Percentiles rank a stretch among this genome's conserved stretches.
Evolutionary conservation across 2,888 invertebrate species (phyloP).

Genomic region (Pasiphila rectangulata): DNA sequence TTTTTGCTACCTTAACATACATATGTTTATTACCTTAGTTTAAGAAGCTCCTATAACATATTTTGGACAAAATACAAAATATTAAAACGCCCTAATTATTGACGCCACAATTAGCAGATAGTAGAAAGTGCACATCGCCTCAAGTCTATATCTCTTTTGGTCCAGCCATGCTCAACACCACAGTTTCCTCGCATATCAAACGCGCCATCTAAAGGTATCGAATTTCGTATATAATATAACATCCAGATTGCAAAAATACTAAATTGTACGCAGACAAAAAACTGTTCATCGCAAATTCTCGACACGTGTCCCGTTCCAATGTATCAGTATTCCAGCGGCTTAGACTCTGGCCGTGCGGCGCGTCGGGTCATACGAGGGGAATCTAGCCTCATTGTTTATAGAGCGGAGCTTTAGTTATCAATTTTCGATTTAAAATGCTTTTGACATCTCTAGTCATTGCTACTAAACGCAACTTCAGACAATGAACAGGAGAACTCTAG

Average conservation of each 20-base stretch:
- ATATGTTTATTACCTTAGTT: too few species aligned
- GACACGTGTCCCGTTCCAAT: conserved; percentile 12
- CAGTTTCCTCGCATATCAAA: too few species aligned
- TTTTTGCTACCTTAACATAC: too few species aligned
- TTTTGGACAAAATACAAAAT: too few species aligned
- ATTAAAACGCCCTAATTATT: too few species aligned
- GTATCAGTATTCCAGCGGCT: conserved; percentile 22
- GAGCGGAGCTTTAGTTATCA: conserved; percentile 1
- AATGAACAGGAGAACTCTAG: neutral
- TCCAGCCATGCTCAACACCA: too few species aligned
- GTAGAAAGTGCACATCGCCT: too few species aligned
- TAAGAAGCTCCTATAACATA: too few species aligned
- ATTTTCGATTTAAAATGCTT: neutral
- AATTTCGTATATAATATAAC: neutral
- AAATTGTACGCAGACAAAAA: conserved; percentile 8
- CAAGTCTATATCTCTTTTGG: too few species aligned
- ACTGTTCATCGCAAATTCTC: conserved; percentile 6
- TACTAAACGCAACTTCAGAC: neutral
- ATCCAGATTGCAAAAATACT: neutral
- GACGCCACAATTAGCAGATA: too few species aligned
- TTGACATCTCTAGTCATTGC: neutral
- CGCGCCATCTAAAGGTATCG: too few species aligned
- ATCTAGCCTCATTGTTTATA: conserved; percentile 17
- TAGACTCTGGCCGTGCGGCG: conserved; percentile 1
- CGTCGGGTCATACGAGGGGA: conserved; percentile 5